Evolutionary conservation across 2,113 vertebrate species (phyloP), one percentile per base, ranked within the genome.

Genomic region (Ctenomys sociabilis): DNA sequence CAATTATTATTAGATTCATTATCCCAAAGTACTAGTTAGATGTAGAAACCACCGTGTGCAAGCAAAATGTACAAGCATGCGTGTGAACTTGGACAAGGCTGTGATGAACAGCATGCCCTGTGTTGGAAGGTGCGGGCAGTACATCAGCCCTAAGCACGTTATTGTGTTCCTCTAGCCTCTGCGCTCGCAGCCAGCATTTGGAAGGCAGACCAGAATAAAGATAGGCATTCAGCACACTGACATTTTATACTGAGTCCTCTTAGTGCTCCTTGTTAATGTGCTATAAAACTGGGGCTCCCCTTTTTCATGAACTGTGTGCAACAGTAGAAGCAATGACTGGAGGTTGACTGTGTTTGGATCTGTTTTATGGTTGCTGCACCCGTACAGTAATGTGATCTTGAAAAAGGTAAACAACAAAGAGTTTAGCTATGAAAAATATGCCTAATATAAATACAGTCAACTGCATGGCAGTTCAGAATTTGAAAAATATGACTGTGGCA

Each of bases 341-440:
- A 98, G 97, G 96, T 97, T 94, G 88, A 97, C 92, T 13, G 64
- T 5, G 4, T 80, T 96, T 35, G 22, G 54, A 66, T 96, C 97
- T 98, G 96, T 32, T 98, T 98, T 98, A 97, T 98, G 90, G 95
- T 83, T 22, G 5, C 86, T 6, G 82, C 0, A 11, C 72, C 95
- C 24, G 2, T 83, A 88, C 96, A 35, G 35, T 95, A 94, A 96
- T 91, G 96, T 93, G 95, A 85, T 95, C 96, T 97, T 77, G 96
- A 95, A 95, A 98, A 98, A 98, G 94, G 98, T 98, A 98, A 98
- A 94, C 98, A 98, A 93, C 89, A 32, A 81, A 84, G 97, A 97
- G 91, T 97, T 98, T 78, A 98, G 81, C 96, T 80, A 93, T 98
- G 98, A 98, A 98, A 98, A 98, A 98, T 98, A 98, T 68, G 88